phyloP scores from a whole-genome alignment of 2,797 vertebrate species.

The Darevskia mixta region DNA sequence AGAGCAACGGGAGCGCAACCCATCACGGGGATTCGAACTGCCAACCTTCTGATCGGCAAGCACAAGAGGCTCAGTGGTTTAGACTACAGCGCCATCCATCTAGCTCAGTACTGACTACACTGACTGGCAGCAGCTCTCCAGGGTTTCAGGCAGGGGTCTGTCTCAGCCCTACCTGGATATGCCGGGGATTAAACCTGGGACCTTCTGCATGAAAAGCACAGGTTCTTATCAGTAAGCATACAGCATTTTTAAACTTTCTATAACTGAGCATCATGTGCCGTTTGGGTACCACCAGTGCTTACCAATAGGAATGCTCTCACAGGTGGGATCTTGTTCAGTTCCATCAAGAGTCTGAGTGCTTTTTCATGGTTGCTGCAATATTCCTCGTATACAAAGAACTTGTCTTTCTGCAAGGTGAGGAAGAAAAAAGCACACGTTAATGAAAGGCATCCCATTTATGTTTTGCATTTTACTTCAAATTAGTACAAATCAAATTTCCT shows the following conservation, averaged over 20 bases:
- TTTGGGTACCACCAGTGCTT: conserved; percentile 65
- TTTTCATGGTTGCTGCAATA: conserved; percentile 99
- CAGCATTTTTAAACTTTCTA: not conserved
- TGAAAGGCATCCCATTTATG: conserved; percentile 2
- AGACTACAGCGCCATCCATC: too few relatives aligned
- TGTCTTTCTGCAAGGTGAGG: conserved; percentile 86
- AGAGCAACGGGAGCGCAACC: too few relatives aligned
- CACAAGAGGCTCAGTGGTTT: too few relatives aligned
- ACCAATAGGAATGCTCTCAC: conserved; percentile 96
- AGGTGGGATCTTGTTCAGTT: conserved; percentile 95
- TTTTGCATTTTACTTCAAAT: conserved; percentile 3
- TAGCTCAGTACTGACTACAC: too few relatives aligned
- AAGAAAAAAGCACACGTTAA: conserved; percentile 41
- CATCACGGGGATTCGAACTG: too few relatives aligned
- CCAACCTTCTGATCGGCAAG: too few relatives aligned
- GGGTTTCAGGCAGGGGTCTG: too few relatives aligned
- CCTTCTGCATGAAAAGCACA: not conserved
- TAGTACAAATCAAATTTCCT: conserved; percentile 13
- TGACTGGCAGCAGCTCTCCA: too few relatives aligned
- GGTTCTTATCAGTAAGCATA: not conserved
- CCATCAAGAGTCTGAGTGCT: conserved; percentile 94
- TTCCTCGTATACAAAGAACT: conserved; percentile 95
- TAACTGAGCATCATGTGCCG: not conserved
- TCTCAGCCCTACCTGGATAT: too few relatives aligned
- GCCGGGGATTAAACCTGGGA: too few relatives aligned